Conservation (phyloP, 2,888 invertebrate genomes). For the Caenorhabditis drosophilae region DNA sequence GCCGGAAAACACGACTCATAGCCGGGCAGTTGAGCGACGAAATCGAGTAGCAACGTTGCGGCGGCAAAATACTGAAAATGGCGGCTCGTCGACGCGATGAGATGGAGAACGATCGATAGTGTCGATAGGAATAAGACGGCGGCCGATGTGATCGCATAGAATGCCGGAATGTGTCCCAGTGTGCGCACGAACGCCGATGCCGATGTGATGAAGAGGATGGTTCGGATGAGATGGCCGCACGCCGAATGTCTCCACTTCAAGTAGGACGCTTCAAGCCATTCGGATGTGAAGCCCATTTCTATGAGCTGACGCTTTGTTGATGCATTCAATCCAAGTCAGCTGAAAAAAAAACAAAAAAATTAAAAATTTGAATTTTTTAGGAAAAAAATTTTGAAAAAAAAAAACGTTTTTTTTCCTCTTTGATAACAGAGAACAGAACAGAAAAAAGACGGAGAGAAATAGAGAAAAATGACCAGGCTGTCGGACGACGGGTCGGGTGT, state of each 20-base stretch:
- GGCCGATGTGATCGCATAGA: conserved; percentile 24
- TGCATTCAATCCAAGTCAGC: too few relatives aligned
- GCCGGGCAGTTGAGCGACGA: conserved; percentile 29
- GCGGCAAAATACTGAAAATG: conserved; percentile 18
- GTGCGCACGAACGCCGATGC: conserved; percentile 37
- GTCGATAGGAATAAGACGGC: conserved; percentile 22
- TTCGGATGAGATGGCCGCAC: conserved; percentile 27
- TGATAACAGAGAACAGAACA: conserved; percentile 3
- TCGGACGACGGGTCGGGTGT: conserved; percentile 12
- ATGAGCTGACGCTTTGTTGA: neutral
- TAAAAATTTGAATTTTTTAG: too few relatives aligned
- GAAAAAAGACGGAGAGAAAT: conserved; percentile 4
- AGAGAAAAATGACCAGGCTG: conserved; percentile 5
- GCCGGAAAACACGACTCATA: conserved; percentile 56
- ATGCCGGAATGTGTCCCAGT: conserved; percentile 28
- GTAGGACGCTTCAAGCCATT: conserved; percentile 40
- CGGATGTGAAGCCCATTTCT: conserved; percentile 38
- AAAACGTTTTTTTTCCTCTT: neutral
- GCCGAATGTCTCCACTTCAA: conserved; percentile 29
- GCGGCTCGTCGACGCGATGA: conserved; percentile 9
- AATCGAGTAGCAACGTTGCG: conserved; percentile 20
- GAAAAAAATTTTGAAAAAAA: too few relatives aligned
- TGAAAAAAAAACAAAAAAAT: too few relatives aligned
- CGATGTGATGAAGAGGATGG: conserved; percentile 23
- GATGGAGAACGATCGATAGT: conserved; percentile 21